Evolutionary conservation across 2,888 invertebrate species (phyloP), one percentile per base, ranked within the genome.

Genomic region (Didymodactylos carnosus): DNA sequence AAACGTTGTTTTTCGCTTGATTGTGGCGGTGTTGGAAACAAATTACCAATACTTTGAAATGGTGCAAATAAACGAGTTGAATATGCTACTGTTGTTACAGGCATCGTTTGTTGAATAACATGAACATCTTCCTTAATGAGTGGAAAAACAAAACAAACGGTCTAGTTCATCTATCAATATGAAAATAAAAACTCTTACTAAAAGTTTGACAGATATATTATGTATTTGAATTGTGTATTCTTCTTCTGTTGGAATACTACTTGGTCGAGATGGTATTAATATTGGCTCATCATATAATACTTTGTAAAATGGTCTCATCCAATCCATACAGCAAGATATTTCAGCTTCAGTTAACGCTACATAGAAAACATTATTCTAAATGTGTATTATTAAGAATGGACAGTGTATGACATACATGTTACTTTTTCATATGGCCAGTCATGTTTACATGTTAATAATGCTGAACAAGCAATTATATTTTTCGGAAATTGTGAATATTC

Each of bases 391-490:
- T 39, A 6, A 29, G 72, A 19, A 27, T 3, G n/a, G 11, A 35
- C 19, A 35, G 7, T 1, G 16, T 27, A 1, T 10, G 10, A 11
- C 10, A n/a, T 39, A 41, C 62, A 13, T 53, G 29, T 41, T 13
- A 72, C 79, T 88, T 88, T 90, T 83, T 92, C 91, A 13, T 90
- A 90, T 77, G 87, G 84, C 19, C 90, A 80, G 0, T 92, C 90
- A 69, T 88, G 85, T 76, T 90, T 88, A 79, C 89, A 88, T 78
- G 88, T 87, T 78, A 89, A 89, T 77, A 95, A 87, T 3, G 94
- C 92, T 5, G 92, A 89, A 0, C 94, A 93, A 16, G 95, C 94
- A 76, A 97, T 86, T 7, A 90, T 87, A 79, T 93, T 90, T 83
- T 92, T 92, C 0, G 90, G 86, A 84, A 88, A 94, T 79, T 87